Percentiles rank a stretch among this genome's conserved stretches.
Conservation (phyloP, 2,888 invertebrate genomes). For the Cheilosia soror region DNA sequence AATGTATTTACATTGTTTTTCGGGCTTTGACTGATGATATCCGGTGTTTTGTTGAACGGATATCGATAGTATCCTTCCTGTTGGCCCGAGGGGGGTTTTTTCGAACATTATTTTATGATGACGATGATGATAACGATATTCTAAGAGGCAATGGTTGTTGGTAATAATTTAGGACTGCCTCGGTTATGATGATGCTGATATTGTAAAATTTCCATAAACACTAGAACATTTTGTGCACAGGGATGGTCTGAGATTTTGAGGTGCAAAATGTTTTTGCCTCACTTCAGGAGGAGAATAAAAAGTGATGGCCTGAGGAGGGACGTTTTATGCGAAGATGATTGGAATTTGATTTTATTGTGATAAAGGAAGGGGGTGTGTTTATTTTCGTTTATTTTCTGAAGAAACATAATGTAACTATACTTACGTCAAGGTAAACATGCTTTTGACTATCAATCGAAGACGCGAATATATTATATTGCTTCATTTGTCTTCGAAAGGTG, state of each 20-base stretch:
- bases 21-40: constrained; percentile 67
- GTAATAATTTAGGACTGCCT: constrained; percentile 35
- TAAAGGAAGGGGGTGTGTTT: too few relatives aligned
- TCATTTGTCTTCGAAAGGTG: too few relatives aligned
- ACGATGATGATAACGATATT: constrained; percentile 9
- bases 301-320: neutral
- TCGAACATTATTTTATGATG: constrained; percentile 11
- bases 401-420: too few relatives aligned
- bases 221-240: neutral
- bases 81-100: constrained; percentile 12
- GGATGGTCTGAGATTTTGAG: neutral
- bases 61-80: constrained; percentile 69
- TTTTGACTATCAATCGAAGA: too few relatives aligned
- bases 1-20: constrained; percentile 66
- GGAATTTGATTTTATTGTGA: too few relatives aligned
- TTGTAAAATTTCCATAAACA: constrained; percentile 53
- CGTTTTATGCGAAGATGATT: neutral
- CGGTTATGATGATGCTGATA: constrained; percentile 49
- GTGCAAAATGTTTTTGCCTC: constrained; percentile 36
- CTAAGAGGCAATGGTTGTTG: constrained; percentile 15
- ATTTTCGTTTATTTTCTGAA: too few relatives aligned
- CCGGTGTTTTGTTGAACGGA: constrained; percentile 55
- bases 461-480: too few relatives aligned
- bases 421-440: too few relatives aligned
- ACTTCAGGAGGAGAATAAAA: neutral